Evolutionary conservation across 2,113 vertebrate species (phyloP).

Genomic region (Nettapus auritus): DNA sequence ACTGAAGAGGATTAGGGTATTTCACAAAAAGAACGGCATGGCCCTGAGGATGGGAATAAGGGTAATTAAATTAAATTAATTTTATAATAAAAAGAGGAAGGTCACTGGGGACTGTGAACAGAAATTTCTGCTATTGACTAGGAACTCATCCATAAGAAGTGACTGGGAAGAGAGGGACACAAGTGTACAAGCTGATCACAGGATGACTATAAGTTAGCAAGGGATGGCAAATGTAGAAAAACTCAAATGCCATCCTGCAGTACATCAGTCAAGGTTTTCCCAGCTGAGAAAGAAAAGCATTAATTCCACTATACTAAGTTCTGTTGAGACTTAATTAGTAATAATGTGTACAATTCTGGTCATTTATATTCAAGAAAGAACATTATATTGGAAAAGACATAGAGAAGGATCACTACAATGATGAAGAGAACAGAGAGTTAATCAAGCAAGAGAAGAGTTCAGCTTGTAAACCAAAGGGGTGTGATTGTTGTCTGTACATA

Average conservation of each 20-base stretch:
- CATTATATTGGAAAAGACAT: neutral
- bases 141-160: neutral
- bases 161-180: neutral
- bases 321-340: neutral
- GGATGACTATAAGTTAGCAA: neutral
- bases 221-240: neutral
- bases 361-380: constrained; percentile 16
- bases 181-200: neutral
- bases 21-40: constrained; percentile 3
- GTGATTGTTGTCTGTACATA: neutral
- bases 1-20: constrained; percentile 6
- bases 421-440: neutral
- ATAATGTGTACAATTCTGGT: neutral
- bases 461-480: neutral
- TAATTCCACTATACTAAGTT: neutral
- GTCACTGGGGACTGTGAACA: neutral
- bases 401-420: neutral
- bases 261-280: neutral
- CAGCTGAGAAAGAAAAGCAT: neutral
- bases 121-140: constrained; percentile 18
- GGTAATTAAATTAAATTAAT: neutral
- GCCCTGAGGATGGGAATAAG: constrained; percentile 3
- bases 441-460: neutral
- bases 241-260: neutral
- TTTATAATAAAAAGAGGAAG: constrained; percentile 32